Base-by-base conservation (phyloP, 2,113 vertebrate genomes). In the Proteles cristata region DNA sequence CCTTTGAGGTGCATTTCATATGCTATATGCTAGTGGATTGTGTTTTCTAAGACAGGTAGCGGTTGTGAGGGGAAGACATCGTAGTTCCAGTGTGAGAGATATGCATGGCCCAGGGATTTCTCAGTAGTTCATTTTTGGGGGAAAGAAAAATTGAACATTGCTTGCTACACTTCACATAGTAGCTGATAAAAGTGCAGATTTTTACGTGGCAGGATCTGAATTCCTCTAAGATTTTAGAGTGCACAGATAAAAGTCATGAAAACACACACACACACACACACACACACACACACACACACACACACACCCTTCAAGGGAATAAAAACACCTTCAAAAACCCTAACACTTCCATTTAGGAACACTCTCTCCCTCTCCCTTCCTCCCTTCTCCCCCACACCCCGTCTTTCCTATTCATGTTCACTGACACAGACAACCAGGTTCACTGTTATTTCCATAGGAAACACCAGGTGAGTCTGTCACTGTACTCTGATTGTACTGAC, bases 131-230 rank as follows among this genome's bases (percentile, higher is more conserved):
- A 11, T 55, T 61, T 61, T 61, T 58, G 17, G 81, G 53, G 79
- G 53, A 63, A 50, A 84, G 74, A 92, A 95, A 87, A 94, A 81
- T 58, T 1, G 77, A 93, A 48, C 25, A 87, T 1, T 92, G 58
- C 33, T 81, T 94, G 68, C 68, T 93, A 63, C 80, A 79, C 65
- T 86, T 95, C 28, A 33, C 88, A 88, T 33, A 94, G 55, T 11
- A 43, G 43, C 79, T 83, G 68, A 89, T 89, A 68, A 96, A 83
- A 93, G 33, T 58, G 23, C 0, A 65, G 23, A 69, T 82, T 83
- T 79, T 93, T 8, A 82, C 35, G 73, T 83, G 61, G 73, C 43
- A 11, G 61, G 39, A 61, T 80, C 77, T 90, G n/a, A 71, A 74
- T 73, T 85, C n/a, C 31, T 69, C 16, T 69, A 26, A 35, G 73